Evolutionary conservation across 2,113 vertebrate genomes (phyloP), one percentile per base, ranked within the genome.

Genomic region (Podarcis muralis): DNA sequence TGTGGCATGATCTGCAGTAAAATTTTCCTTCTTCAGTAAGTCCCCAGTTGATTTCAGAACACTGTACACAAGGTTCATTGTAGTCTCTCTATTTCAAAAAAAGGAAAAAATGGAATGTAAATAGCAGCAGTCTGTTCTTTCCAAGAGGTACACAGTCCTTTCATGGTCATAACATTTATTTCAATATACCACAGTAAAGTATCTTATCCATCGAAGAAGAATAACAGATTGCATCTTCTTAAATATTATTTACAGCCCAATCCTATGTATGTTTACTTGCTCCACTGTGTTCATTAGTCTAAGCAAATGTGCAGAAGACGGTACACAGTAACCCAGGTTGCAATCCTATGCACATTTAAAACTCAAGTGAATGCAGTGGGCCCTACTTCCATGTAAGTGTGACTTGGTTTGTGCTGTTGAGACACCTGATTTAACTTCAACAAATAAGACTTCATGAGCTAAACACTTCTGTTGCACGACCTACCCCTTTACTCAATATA

Each of bases 1-100:
- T 98, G 96, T 98, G 98, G 53, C 99, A 99, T 91, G 97, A 97
- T 81, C 92, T 97, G 88, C 99, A 99, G 87, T 98, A 99, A 94
- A 98, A 99, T 40, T 95, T 96, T 69, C 98, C 97, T 93, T 98
- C 98, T 0, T 99, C 98, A 2, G 98, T 98, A 57, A 99, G 78
- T 1, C 98, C 98, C 99, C 99, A 99, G 66, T 97, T 95, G 79
- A 99, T 97, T 1, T 95, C 97, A 0, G 95, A 96, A 65, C 99
- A 99, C n/a, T 97, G 97, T 1, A 86, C 91, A 71, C 99, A 99
- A 9, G 97, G 95, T 62, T 98, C 97, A 22, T 84, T 94, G 95
- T 97, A 98, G 22, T 95, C 97, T 6, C 92, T 96, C 99, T 74
- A 11, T 53, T 53, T 99, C 78, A 79, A 74, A 86, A 18, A 35